These are phyloP conservation scores for Cactoblastis cactorum DNA, from an alignment of 2,888 invertebrate species.

Conservation along the genomic window DNA sequence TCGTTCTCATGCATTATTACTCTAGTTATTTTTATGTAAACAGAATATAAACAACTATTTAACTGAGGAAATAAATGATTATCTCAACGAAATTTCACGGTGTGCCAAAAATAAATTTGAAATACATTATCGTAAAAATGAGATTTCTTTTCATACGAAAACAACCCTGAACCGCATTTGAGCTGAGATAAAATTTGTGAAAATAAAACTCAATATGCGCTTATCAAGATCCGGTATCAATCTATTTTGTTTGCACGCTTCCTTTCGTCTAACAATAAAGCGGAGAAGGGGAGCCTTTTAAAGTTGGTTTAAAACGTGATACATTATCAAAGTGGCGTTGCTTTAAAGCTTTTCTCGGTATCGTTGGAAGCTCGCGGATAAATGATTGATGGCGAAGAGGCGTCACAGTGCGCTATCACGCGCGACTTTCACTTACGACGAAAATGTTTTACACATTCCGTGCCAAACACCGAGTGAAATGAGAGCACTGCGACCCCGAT, in stretches of 20 bases:
- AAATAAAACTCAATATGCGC: slow-evolving; percentile 55
- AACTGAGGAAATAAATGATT: background rate
- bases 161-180: slow-evolving; percentile 1
- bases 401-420: slow-evolving; percentile 55
- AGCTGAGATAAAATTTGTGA: slow-evolving; percentile 36
- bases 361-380: slow-evolving; percentile 59
- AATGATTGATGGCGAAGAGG: slow-evolving; percentile 66
- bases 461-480: slow-evolving; percentile 38
- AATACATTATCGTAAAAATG: slow-evolving; percentile 10
- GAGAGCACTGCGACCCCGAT: slow-evolving; percentile 16
- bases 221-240: slow-evolving; percentile 64
- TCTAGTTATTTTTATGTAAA: background rate
- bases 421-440: slow-evolving; percentile 62
- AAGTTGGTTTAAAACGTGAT: slow-evolving; percentile 70
- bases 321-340: slow-evolving; percentile 68
- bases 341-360: slow-evolving; percentile 72
- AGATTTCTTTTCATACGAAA: slow-evolving; percentile 13
- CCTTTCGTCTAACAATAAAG: slow-evolving; percentile 51
- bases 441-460: slow-evolving; percentile 59
- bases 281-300: slow-evolving; percentile 52
- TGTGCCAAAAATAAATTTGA: slow-evolving; percentile 1
- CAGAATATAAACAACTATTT: background rate
- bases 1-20: background rate
- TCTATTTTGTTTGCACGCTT: slow-evolving; percentile 67
- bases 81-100: slow-evolving; percentile 3